Conservation (phyloP, 1,140 invertebrate genomes). For the Rhizoglyphus robini region DNA sequence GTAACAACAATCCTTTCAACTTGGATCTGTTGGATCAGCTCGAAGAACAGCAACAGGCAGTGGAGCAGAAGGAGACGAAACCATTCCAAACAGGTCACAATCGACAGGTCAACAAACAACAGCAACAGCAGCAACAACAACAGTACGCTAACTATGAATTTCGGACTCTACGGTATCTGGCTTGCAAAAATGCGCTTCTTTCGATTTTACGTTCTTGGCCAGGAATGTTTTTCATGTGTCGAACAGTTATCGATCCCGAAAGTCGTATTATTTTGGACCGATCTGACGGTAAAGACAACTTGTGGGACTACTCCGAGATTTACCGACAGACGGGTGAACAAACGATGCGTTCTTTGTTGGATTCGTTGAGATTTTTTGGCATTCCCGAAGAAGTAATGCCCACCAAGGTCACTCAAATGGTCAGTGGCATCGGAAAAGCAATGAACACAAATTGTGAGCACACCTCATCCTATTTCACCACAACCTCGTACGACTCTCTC, state of each 20-base stretch:
- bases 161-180: slow-evolving; percentile 59
- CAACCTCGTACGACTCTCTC: slow-evolving; percentile 30
- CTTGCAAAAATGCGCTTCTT: slow-evolving; percentile 64
- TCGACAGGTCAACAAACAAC: neutral
- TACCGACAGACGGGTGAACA: neutral
- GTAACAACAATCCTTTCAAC: neutral
- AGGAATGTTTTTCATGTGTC: slow-evolving; percentile 66
- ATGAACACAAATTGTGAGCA: neutral
- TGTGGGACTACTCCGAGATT: neutral
- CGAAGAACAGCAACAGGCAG: neutral
- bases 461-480: neutral
- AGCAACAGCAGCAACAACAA: slow-evolving; percentile 29
- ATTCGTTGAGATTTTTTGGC: slow-evolving; percentile 2
- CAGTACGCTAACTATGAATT: slow-evolving; percentile 46
- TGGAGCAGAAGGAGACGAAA: neutral
- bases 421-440: neutral
- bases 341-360: neutral
- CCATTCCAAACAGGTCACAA: neutral
- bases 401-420: neutral
- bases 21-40: neutral
- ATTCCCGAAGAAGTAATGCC: neutral
- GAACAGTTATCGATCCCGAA: neutral
- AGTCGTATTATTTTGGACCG: too few species aligned
- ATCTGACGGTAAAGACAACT: neutral
- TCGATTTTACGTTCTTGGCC: slow-evolving; percentile 77